Evolutionary conservation across 2,888 invertebrate species (phyloP).

Genomic region (Blastobasis adustella): DNA sequence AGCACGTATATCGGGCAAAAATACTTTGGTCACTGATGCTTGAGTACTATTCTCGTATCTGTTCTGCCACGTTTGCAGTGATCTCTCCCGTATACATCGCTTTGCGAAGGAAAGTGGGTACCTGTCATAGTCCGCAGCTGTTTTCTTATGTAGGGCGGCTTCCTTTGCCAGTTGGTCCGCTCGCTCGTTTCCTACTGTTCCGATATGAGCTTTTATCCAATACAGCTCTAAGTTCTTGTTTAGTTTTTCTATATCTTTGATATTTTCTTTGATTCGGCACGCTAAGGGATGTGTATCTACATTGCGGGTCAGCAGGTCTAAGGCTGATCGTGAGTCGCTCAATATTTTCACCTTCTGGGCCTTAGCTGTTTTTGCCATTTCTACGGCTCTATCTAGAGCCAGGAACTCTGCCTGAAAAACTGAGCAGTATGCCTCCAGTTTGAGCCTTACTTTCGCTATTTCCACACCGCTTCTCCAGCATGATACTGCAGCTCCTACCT

Average conservation of each 20-base stretch:
- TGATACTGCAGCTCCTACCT: background rate
- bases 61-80: background rate
- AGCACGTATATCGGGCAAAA: too few relatives aligned
- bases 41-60: background rate
- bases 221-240: background rate
- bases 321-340: background rate
- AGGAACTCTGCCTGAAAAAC: background rate
- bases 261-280: background rate
- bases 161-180: background rate
- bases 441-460: background rate
- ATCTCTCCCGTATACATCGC: background rate
- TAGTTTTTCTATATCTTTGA: background rate
- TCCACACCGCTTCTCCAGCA: background rate
- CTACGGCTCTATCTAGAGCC: background rate
- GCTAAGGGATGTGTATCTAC: background rate
- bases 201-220: background rate
- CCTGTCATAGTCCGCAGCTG: background rate
- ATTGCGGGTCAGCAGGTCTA: background rate
- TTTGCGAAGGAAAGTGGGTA: background rate
- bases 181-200: background rate
- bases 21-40: too few relatives aligned
- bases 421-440: background rate
- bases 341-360: background rate
- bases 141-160: background rate
- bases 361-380: background rate